phyloP scores from a whole-genome alignment of 2,113 vertebrate genomes.

The Pogonocichla stellata region DNA sequence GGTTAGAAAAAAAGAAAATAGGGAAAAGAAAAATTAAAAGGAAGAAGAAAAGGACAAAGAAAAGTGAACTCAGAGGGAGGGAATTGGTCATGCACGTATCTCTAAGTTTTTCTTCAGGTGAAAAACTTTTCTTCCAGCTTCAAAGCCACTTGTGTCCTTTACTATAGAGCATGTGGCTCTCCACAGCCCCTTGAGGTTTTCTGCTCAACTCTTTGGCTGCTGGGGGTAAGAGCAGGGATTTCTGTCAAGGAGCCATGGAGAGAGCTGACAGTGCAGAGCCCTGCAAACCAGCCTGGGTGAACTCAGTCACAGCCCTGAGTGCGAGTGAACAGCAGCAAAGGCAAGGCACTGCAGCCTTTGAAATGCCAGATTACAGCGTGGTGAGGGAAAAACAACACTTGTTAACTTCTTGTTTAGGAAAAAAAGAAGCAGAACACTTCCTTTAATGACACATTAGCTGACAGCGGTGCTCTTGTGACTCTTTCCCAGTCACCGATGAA shows the following conservation, averaged over 20 bases:
- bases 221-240: not conserved
- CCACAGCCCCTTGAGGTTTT: constrained; percentile 21
- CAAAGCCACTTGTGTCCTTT: not conserved
- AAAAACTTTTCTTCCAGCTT: not conserved
- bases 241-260: rapidly evolving
- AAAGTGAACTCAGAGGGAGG: not conserved
- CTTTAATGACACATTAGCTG: constrained; percentile 16
- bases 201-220: not conserved
- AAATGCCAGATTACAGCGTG: not conserved
- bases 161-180: not conserved
- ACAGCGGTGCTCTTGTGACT: constrained; percentile 18
- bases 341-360: not conserved
- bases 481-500: not conserved
- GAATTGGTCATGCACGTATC: not conserved
- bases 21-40: not conserved
- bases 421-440: not conserved
- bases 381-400: not conserved
- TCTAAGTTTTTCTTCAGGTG: not conserved
- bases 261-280: not conserved
- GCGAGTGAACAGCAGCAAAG: not conserved
- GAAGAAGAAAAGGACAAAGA: not conserved
- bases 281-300: not conserved
- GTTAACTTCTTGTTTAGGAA: constrained; percentile 17
- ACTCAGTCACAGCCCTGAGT: not conserved
- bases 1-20: not conserved